Base-by-base conservation (phyloP, 2,888 invertebrate species). In the Tenthredo scrophulariae region DNA sequence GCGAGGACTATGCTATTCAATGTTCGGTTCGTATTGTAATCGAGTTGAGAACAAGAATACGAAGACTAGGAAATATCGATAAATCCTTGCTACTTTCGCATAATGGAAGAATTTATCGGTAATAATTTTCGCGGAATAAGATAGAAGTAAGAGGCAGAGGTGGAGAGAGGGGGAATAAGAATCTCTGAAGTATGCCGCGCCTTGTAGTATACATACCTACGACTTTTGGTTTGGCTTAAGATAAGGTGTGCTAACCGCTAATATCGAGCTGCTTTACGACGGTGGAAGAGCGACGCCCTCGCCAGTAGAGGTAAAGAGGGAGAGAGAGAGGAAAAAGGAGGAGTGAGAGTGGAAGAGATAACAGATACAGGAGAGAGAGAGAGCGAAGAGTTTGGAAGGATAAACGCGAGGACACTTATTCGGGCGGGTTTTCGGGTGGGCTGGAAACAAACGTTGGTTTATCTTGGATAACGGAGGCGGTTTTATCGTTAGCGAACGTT, bases 401-500 rank as follows among this genome's bases (percentile, higher is more conserved):
- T 80, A 80, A 80, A 80, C 58, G 58, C 58, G 80, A 80, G 80
- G 80, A 80, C 62, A 80, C 80, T 80, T 62, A 62, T 80, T 80
- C 40, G 62, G 65, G 62, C 67, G 65, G 65, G 33, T 50, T 83
- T 4, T 70, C 29, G 67, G 83, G 67, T 67, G 83, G 83, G 67
- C 33, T 46, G 67, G 13, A 70, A 70, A 83, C 83, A 83, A 83
- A 83, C 83, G 83, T 46, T 77, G 29, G 22, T 33, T 80, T 67
- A 83, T 83, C 83, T 65, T 50, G 83, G 83, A 70, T 70, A 83
- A 67, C 83, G 65, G 83, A 70, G 83, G 83, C 83, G 83, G 83
- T 70, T 80, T 83, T 83, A 83, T 83, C 83, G 83, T 50, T 43
- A 29, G 29, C 29, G 10, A 50, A 15, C 18, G 22, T 37, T 58